A percentile compares a stretch with the other conserved stretches of the same genome.
These are phyloP conservation scores for Ptychadena robeensis DNA, from an alignment of 2,797 vertebrate species.

Conservation along the genomic window DNA sequence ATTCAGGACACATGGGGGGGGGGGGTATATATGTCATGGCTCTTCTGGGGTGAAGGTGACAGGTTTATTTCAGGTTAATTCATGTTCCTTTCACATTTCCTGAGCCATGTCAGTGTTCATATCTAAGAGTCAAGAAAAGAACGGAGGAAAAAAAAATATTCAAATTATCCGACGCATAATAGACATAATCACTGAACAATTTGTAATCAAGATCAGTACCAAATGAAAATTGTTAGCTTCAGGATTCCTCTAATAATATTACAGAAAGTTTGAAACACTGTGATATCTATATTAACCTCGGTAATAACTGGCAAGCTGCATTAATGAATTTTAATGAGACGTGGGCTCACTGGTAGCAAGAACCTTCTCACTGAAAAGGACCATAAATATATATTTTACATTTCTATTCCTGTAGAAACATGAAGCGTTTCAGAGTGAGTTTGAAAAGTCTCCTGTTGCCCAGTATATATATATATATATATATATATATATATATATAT, in stretches of 20 bases:
- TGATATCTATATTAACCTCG: not conserved
- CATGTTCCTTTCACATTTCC: no score
- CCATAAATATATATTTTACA: no score
- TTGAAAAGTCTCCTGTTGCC: no score
- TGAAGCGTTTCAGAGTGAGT: no score
- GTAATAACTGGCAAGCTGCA: not conserved
- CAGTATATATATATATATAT: no score
- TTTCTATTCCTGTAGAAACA: no score
- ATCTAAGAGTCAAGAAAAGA: constrained; percentile 10
- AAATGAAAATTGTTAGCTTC: not conserved
- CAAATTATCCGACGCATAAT: constrained; percentile 12
- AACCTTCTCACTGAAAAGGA: not conserved
- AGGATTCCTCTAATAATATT: not conserved
- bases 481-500: no score
- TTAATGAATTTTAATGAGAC: not conserved
- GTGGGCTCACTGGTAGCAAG: not conserved
- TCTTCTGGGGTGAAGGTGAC: no score
- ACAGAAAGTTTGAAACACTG: not conserved
- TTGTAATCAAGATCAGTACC: not conserved
- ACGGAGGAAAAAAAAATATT: not conserved
- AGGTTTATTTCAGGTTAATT: no score
- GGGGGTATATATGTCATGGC: no score
- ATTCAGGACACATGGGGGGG: no score
- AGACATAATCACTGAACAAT: constrained; percentile 13
- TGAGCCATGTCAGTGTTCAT: not conserved